These are phyloP conservation scores for Siniperca undulata DNA, from an alignment of 2,797 vertebrate species.

Conservation along the genomic window DNA sequence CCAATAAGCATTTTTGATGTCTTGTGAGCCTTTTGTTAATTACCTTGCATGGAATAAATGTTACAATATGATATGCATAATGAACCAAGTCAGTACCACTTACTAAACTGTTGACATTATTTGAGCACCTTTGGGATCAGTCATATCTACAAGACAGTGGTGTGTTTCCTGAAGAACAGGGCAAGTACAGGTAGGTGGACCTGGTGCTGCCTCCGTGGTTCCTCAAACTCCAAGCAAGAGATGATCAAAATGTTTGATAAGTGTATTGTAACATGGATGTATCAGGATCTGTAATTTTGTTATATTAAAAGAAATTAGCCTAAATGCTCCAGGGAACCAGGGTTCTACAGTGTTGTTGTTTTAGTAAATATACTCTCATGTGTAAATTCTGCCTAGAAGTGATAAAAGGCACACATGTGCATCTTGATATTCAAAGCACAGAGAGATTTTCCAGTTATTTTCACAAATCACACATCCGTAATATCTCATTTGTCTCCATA, in stretches of 20 bases:
- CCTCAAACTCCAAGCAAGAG: conserved; percentile 37
- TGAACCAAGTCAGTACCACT: conserved; percentile 70
- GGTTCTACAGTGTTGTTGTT: conserved; percentile 29
- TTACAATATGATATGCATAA: conserved; percentile 46
- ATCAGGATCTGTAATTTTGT: conserved; percentile 30
- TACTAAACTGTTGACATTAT: conserved; percentile 98
- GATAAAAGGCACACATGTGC: neutral
- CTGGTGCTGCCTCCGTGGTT: conserved; percentile 59
- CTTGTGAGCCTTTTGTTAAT: conserved; percentile 27
- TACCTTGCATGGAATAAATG: conserved; percentile 67
- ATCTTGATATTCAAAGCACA: conserved; percentile 13
- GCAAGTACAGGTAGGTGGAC: conserved; percentile 92
- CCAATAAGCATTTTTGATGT: neutral
- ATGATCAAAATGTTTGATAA: conserved; percentile 21
- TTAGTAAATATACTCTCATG: neutral
- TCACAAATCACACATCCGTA: neutral
- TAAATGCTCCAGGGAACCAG: conserved; percentile 20
- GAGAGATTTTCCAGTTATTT: neutral
- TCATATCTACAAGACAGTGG: conserved; percentile 91
- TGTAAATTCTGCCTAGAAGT: neutral
- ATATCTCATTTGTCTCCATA: neutral
- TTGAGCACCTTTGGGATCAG: conserved; percentile 92
- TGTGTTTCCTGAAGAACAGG: conserved; percentile 92
- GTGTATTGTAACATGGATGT: neutral
- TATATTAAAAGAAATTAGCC: conserved; percentile 6